These are phyloP conservation scores for Uloborus plumipes DNA, from an alignment of 2,888 invertebrate species.

Conservation along the genomic window DNA sequence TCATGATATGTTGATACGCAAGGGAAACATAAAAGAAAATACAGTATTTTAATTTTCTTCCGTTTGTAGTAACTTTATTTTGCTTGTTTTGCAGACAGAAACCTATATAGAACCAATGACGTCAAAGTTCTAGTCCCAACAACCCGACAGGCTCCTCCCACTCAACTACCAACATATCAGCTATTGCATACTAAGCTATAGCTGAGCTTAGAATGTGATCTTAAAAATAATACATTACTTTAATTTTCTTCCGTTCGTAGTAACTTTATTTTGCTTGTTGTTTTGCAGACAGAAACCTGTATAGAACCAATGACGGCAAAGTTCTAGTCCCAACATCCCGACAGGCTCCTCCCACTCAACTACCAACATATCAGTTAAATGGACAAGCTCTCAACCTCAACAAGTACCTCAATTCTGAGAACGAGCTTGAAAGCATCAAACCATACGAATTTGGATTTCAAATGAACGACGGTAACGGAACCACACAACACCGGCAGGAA, in stretches of 20 bases:
- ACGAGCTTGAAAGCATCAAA: slow-evolving; percentile 4
- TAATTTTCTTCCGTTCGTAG: too few species aligned
- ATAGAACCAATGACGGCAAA: slow-evolving; percentile 13
- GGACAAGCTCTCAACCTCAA: too few species aligned
- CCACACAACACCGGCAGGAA: slow-evolving; percentile 45
- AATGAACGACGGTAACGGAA: slow-evolving; percentile 46
- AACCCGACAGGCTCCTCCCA: not conserved
- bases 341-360: not conserved
- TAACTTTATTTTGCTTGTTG: not conserved
- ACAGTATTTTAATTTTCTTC: too few species aligned
- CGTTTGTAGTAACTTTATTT: too few species aligned
- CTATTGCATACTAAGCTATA: too few species aligned
- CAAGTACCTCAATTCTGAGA: not conserved
- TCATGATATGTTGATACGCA: too few species aligned
- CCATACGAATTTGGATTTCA: slow-evolving; percentile 37
- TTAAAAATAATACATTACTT: too few species aligned
- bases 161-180: too few species aligned
- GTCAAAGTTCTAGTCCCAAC: slow-evolving; percentile 17
- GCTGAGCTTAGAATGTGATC: too few species aligned
- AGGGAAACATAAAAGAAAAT: too few species aligned
- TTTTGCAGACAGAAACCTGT: slow-evolving; percentile 16
- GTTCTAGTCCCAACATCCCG: slow-evolving; percentile 16
- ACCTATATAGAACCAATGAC: slow-evolving; percentile 9
- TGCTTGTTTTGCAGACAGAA: slow-evolving; percentile 18
- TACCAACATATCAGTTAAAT: too few species aligned